Base-by-base conservation (phyloP, 2,888 invertebrate genomes). In the Tipula unca region DNA sequence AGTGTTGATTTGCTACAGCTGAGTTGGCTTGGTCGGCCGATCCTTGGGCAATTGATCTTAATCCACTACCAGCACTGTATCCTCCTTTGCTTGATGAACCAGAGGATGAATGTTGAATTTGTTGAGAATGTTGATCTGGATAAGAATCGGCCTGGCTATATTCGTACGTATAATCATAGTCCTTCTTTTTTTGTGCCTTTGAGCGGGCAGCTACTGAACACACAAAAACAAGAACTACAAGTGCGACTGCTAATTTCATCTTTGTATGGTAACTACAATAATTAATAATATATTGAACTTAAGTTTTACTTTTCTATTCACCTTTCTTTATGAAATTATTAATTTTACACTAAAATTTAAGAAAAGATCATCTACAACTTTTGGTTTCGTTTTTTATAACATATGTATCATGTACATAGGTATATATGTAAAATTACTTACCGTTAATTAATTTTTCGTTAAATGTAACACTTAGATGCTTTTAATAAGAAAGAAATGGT, bases 1-100 rank as follows among this genome's bases (percentile, higher is more conserved):
- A 93, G 25, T 93, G 93, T 89, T 95, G 95, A 88, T 94, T 95
- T 35, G 91, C 91, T 5, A 93, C 91, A 48, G 94, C 94, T 86
- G 93, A 94, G 87, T 93, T 93, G 0, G 95, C 95, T 89, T 94
- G 94, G 88, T 94, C 94, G 0, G 94, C 95, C 1, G 95, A 94
- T 0, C 93, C 94, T 82, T 93, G 93, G 10, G 94, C 94, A 85
- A 94, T 94, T 32, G 93, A 93, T 87, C 94, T 92, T 42, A 95
- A 89, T 0, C 94, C 94, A 86, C 94, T 94, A 86, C 95, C 95
- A 86, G 92, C 92, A 89, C 94, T 95, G 91, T 92, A 94, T 32
- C 93, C 93, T 10, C 85, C 84, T 82, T 86, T 86, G 13, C 86
- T 85, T n/a, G 39, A 29, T 83, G 83, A 83, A 32, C 32, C 32